phyloP scores from a whole-genome alignment of 2,113 vertebrate genomes.

The Onychostoma macrolepis region DNA sequence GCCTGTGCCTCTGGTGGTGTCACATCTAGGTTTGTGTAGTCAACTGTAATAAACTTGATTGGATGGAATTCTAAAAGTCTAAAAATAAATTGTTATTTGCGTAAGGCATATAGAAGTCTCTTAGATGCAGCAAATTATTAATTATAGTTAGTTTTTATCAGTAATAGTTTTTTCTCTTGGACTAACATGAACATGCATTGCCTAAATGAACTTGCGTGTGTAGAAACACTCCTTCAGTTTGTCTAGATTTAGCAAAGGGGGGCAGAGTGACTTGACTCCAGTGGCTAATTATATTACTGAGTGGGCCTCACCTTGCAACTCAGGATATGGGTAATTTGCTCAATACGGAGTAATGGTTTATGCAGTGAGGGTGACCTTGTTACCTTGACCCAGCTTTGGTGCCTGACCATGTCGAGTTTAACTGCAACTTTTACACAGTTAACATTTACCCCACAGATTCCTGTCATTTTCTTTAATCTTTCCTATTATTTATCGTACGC shows the following conservation, averaged over 20 bases:
- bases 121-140: neutral
- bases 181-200: neutral
- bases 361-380: neutral
- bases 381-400: neutral
- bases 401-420: neutral
- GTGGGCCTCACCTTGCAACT: neutral
- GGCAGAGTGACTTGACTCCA: neutral
- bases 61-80: no score
- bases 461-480: neutral
- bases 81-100: neutral
- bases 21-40: neutral
- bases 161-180: neutral
- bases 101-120: neutral
- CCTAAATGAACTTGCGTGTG: neutral
- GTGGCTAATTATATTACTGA: neutral
- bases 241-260: neutral
- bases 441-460: neutral
- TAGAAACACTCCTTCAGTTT: neutral
- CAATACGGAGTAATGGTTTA: neutral
- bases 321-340: neutral
- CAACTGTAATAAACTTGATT: neutral
- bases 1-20: neutral
- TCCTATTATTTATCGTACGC: neutral
- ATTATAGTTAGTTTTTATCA: neutral
- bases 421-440: neutral